phyloP scores from a whole-genome alignment of 2,113 vertebrate species.

The Siniperca knerii region DNA sequence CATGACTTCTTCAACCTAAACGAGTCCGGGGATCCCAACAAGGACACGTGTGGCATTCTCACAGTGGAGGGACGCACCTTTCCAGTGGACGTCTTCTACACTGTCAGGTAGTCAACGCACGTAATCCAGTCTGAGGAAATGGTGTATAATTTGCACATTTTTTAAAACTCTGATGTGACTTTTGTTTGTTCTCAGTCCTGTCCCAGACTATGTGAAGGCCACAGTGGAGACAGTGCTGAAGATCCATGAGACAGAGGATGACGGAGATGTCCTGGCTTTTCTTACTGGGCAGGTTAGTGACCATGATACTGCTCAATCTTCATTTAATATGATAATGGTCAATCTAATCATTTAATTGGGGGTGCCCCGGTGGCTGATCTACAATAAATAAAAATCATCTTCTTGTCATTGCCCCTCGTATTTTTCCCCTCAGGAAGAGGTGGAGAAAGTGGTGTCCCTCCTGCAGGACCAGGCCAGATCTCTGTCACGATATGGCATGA shows the following conservation, averaged over 20 bases:
- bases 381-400: not conserved
- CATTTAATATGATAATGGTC: too few relatives aligned
- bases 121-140: not conserved
- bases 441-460: conserved; percentile 94
- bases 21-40: conserved; percentile 90
- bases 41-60: conserved; percentile 96
- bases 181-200: conserved; percentile 85
- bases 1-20: conserved; percentile 98
- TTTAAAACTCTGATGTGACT: not conserved
- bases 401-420: not conserved
- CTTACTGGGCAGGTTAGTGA: conserved; percentile 94
- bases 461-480: conserved; percentile 94
- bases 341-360: too few relatives aligned
- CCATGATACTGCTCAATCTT: not conserved
- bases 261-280: conserved; percentile 95
- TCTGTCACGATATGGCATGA: conserved; percentile 93
- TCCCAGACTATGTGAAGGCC: conserved; percentile 97
- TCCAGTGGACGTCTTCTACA: conserved; percentile 97
- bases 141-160: not conserved
- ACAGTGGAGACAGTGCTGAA: conserved; percentile 97
- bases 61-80: conserved; percentile 95
- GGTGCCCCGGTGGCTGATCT: too few relatives aligned
- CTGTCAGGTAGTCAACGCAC: conserved; percentile 88
- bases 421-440: conserved; percentile 89
- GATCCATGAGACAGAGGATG: conserved; percentile 95